phyloP scores from a whole-genome alignment of 2,113 vertebrate genomes.

The Cnemophilus loriae region DNA sequence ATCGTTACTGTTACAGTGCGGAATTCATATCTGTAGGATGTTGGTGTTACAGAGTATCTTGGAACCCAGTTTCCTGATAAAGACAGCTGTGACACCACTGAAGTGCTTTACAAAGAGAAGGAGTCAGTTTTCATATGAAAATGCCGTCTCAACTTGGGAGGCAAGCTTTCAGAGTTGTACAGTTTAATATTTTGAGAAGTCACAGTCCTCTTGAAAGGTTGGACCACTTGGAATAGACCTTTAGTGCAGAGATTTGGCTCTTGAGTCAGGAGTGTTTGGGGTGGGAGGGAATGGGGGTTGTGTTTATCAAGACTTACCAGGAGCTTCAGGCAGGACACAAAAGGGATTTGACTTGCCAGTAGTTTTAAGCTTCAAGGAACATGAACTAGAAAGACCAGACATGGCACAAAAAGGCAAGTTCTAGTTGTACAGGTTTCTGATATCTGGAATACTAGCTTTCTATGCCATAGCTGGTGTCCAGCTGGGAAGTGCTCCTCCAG shows the following conservation, averaged over 20 bases:
- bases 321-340: neutral
- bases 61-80: neutral
- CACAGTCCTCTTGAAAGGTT: neutral
- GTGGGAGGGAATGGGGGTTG: neutral
- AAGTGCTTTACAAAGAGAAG: neutral
- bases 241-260: neutral
- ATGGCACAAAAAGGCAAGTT: neutral
- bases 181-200: neutral
- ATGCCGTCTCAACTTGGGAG: neutral
- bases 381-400: neutral
- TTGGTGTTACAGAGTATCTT: neutral
- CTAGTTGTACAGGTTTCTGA: neutral
- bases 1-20: fast-evolving
- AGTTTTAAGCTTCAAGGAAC: neutral
- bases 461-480: neutral
- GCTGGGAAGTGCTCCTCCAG: neutral
- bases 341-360: neutral
- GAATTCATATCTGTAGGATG: neutral
- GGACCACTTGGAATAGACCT: neutral
- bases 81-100: neutral
- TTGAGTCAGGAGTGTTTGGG: fast-evolving
- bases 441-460: neutral
- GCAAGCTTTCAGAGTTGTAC: neutral
- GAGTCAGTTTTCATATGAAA: neutral
- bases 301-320: neutral